phyloP scores from a whole-genome alignment of 1,140 invertebrate genomes.

The Teleogryllus occipitalis region DNA sequence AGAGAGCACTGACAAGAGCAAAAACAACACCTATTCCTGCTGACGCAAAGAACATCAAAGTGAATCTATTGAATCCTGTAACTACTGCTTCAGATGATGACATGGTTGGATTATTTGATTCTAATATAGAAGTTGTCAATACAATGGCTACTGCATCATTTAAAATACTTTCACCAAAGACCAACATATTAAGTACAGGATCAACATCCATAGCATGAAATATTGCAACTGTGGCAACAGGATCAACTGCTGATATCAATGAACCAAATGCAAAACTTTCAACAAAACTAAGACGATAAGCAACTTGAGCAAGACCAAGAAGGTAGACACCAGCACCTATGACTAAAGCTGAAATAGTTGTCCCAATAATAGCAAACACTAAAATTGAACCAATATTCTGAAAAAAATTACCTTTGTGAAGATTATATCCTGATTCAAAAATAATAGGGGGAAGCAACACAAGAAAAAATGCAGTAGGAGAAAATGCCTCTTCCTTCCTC shows the following conservation, averaged over 20 bases:
- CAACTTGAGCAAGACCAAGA: conserved; percentile 78
- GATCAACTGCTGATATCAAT: conserved; percentile 96
- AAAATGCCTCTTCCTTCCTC: conserved; percentile 94
- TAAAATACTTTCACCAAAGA: conserved; percentile 95
- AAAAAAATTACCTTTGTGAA: conserved; percentile 98
- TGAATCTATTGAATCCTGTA: conserved; percentile 86
- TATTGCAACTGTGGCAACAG: conserved; percentile 95
- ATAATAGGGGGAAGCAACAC: conserved; percentile 96
- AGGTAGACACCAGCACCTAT: conserved; percentile 93
- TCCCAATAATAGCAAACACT: conserved; percentile 95
- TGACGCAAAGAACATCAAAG: conserved; percentile 96
- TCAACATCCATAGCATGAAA: conserved; percentile 95
- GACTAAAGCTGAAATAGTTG: conserved; percentile 87
- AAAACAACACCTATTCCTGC: conserved; percentile 94
- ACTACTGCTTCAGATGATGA: conserved; percentile 73
- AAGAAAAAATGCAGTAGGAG: conserved; percentile 94
- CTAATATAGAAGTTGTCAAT: conserved; percentile 78
- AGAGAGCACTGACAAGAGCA: conserved; percentile 85
- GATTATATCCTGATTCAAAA: conserved; percentile 97
- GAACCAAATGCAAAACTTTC: conserved; percentile 99
- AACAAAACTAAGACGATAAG: conserved; percentile 85
- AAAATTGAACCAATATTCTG: conserved; percentile 93
- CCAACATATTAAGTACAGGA: conserved; percentile 95
- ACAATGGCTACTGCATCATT: conserved; percentile 99
- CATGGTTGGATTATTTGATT: conserved; percentile 64